phyloP scores from a whole-genome alignment of 1,140 invertebrate genomes.

The Helicoverpa armigera region DNA sequence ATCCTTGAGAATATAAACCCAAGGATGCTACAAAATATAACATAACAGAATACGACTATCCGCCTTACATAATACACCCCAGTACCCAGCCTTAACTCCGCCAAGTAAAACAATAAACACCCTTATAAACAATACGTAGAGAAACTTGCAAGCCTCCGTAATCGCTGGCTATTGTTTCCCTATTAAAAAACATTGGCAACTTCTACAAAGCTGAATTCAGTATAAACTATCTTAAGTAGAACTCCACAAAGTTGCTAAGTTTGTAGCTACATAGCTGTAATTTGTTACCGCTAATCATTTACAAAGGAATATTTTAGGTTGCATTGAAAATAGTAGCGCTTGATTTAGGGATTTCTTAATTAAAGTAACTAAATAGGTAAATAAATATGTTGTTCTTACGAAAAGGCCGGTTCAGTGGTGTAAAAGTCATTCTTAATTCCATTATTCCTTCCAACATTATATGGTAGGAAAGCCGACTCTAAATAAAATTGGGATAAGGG shows the following conservation, averaged over 20 bases:
- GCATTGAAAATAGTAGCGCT: not conserved
- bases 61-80: not conserved
- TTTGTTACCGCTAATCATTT: slow-evolving; percentile 46
- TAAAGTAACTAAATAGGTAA: no score
- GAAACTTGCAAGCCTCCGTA: slow-evolving; percentile 7
- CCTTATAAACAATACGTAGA: not conserved
- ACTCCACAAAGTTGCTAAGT: slow-evolving; percentile 28
- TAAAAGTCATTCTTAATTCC: no score
- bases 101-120: slow-evolving; percentile 19
- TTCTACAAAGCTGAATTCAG: slow-evolving; percentile 21
- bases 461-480: no score
- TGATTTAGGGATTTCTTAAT: no score
- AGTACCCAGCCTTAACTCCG: not conserved
- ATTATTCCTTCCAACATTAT: no score
- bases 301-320: slow-evolving; percentile 37
- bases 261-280: slow-evolving; percentile 8
- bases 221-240: slow-evolving; percentile 27
- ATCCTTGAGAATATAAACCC: no score
- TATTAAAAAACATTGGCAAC: slow-evolving; percentile 33
- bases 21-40: no score
- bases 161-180: slow-evolving; percentile 26
- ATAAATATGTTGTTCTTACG: no score
- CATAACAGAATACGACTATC: no score
- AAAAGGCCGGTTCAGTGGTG: no score
- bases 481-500: no score